These are phyloP conservation scores for Dusona sp. DNA, from an alignment of 2,888 invertebrate species.

Conservation along the genomic window DNA sequence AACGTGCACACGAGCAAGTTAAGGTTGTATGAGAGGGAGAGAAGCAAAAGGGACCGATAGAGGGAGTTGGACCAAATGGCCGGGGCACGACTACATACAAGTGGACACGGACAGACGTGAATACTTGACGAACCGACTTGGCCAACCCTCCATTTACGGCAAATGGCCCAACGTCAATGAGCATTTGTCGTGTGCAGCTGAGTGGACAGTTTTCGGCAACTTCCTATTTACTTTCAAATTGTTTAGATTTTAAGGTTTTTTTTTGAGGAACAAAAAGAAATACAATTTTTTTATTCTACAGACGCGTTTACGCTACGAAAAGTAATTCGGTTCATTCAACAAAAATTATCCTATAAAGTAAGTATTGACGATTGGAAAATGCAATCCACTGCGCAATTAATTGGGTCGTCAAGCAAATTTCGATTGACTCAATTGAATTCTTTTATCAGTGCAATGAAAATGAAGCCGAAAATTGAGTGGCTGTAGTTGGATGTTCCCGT, in stretches of 20 bases:
- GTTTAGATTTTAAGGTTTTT: not conserved
- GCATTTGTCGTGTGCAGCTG: not conserved
- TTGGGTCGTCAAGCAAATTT: too few species aligned
- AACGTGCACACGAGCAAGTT: slow-evolving; percentile 59
- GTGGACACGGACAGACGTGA: slow-evolving; percentile 2
- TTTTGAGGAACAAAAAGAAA: not conserved
- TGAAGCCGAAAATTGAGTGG: not conserved
- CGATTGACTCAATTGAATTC: not conserved
- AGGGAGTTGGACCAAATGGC: slow-evolving; percentile 43
- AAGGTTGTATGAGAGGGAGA: slow-evolving; percentile 7
- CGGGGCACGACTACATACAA: not conserved
- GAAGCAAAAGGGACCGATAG: slow-evolving; percentile 28
- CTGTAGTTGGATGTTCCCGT: not conserved
- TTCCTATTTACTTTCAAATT: not conserved
- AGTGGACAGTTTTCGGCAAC: not conserved
- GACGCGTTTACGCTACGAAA: not conserved
- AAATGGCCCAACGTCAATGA: not conserved
- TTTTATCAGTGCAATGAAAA: not conserved
- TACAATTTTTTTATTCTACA: too few species aligned
- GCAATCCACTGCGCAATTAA: too few species aligned
- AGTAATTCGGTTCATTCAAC: not conserved
- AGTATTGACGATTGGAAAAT: too few species aligned
- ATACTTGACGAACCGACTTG: slow-evolving; percentile 40
- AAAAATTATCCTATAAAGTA: too few species aligned
- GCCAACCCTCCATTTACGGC: not conserved